A percentile compares a stretch with the other conserved stretches of the same genome.
These are phyloP conservation scores for Asteroscopus sphinx DNA, from an alignment of 2,888 invertebrate species.

Conservation along the genomic window DNA sequence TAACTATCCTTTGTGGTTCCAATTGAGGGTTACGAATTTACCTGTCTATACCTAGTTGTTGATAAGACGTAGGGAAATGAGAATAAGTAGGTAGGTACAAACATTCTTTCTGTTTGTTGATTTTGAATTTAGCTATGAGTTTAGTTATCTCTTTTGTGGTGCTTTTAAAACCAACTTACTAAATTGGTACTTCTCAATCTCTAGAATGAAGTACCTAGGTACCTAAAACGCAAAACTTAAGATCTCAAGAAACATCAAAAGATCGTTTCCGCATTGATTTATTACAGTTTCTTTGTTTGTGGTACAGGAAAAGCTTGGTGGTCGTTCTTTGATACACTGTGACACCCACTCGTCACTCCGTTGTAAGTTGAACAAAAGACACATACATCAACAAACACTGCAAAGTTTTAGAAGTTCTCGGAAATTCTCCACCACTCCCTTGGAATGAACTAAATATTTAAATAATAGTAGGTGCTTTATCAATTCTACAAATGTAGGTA, in stretches of 20 bases:
- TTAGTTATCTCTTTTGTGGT: too few relatives aligned
- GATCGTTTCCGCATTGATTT: conserved; percentile 39
- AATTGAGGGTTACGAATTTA: conserved; percentile 14
- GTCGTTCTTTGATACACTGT: conserved; percentile 62
- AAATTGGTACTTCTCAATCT: background rate
- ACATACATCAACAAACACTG: conserved; percentile 64
- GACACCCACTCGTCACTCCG: conserved; percentile 60
- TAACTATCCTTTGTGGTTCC: conserved; percentile 17
- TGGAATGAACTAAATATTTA: conserved; percentile 41
- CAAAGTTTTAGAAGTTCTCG: conserved; percentile 65
- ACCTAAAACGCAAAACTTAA: conserved; percentile 7
- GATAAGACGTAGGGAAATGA: too few relatives aligned
- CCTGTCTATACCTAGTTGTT: too few relatives aligned
- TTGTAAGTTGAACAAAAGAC: conserved; percentile 65
- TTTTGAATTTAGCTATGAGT: too few relatives aligned
- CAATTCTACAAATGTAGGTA: background rate
- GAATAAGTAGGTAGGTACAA: too few relatives aligned
- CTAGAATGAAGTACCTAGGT: too few relatives aligned
- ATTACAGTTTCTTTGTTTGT: conserved; percentile 49
- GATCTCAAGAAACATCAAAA: conserved; percentile 40
- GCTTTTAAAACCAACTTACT: too few relatives aligned
- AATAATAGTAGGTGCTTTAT: conserved; percentile 3
- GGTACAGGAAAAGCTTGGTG: conserved; percentile 64
- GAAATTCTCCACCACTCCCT: conserved; percentile 62
- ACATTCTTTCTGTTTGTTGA: too few relatives aligned